Conservation (phyloP, 2,113 vertebrate species). For the Tretioscincus oriximinensis region DNA sequence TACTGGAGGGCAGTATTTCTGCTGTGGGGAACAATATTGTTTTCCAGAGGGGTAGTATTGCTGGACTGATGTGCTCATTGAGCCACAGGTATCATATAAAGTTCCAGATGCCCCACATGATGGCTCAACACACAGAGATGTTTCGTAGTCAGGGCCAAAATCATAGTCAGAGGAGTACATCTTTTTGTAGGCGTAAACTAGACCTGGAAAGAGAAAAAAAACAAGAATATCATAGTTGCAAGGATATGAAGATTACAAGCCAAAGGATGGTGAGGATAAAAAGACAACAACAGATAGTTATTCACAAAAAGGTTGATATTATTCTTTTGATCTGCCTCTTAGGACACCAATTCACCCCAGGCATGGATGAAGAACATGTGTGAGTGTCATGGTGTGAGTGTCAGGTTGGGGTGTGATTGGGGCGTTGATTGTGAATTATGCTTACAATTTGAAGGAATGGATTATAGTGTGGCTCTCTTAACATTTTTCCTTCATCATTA, state of each 20-base stretch:
- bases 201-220: neutral
- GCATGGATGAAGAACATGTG: too few relatives aligned
- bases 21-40: neutral
- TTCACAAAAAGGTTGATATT: too few relatives aligned
- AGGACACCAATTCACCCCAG: too few relatives aligned
- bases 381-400: too few relatives aligned
- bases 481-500: too few relatives aligned
- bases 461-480: too few relatives aligned
- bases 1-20: neutral
- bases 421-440: too few relatives aligned
- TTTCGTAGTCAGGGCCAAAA: neutral
- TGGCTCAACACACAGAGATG: neutral
- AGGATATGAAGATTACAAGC: neutral
- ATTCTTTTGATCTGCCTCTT: too few relatives aligned
- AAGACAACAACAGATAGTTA: too few relatives aligned
- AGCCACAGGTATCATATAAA: neutral
- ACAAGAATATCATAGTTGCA: neutral
- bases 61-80: neutral
- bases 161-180: neutral
- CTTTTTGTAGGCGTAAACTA: neutral
- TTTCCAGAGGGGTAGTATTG: too few relatives aligned
- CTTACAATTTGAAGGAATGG: too few relatives aligned
- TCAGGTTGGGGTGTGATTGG: too few relatives aligned
- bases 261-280: neutral
- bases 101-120: neutral